Conservation (phyloP, 53 echinoderm and acorn worm species). For the Mesocentrotus franciscanus region DNA sequence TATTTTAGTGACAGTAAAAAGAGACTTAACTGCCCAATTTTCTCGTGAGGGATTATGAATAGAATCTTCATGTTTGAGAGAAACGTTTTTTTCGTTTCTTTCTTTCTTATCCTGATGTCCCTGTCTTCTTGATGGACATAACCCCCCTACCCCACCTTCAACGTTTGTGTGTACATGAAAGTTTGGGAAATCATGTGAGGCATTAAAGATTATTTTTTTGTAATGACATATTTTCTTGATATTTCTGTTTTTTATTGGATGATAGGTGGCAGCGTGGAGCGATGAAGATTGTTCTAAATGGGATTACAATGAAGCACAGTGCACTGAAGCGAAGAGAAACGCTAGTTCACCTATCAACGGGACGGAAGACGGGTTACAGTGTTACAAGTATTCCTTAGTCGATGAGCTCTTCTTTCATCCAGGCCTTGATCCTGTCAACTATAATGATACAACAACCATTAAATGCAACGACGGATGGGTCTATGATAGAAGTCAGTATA, state of each 20-base stretch:
- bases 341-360: slow-evolving; percentile 54
- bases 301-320: neutral
- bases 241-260: neutral
- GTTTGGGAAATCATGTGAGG: too few relatives aligned
- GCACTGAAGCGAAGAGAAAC: slow-evolving; percentile 40
- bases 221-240: neutral
- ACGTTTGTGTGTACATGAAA: too few relatives aligned
- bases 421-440: slow-evolving; percentile 18
- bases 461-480: slow-evolving; percentile 62
- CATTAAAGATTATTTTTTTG: too few relatives aligned
- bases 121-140: too few relatives aligned
- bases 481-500: slow-evolving; percentile 62
- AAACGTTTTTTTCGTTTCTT: too few relatives aligned
- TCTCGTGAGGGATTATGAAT: too few relatives aligned
- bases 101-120: too few relatives aligned
- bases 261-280: slow-evolving; percentile 41
- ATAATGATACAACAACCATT: slow-evolving; percentile 8
- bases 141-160: too few relatives aligned
- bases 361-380: neutral
- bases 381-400: slow-evolving; percentile 29
- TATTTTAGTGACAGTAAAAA: too few relatives aligned
- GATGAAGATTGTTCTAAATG: neutral
- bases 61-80: too few relatives aligned
- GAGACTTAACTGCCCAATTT: too few relatives aligned
- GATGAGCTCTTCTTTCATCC: slow-evolving; percentile 35